phyloP scores from a whole-genome alignment of 2,888 invertebrate genomes.

The Epinotia brunnichana region DNA sequence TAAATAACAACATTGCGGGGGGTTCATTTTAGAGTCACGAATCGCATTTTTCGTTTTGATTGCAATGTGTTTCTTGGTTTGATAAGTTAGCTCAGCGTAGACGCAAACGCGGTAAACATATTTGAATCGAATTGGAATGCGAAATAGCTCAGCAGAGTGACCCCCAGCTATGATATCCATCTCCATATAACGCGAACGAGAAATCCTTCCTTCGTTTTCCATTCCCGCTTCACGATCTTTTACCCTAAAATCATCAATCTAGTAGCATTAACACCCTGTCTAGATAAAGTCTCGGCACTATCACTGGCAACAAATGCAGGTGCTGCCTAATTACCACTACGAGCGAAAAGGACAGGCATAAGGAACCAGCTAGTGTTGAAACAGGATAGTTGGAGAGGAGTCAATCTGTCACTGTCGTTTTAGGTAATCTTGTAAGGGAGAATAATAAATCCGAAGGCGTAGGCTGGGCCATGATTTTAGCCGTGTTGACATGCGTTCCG shows the following conservation, averaged over 20 bases:
- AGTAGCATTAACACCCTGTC: conserved; percentile 72
- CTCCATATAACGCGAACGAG: conserved; percentile 39
- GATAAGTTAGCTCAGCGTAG: background rate
- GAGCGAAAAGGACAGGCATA: conserved; percentile 58
- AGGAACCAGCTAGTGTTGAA: conserved; percentile 50
- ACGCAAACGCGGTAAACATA: background rate
- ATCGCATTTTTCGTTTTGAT: background rate
- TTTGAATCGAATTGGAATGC: background rate
- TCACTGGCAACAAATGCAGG: conserved; percentile 78
- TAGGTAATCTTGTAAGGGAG: conserved; percentile 77
- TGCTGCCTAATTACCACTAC: conserved; percentile 72
- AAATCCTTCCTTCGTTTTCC: conserved; percentile 32
- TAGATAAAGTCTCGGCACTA: conserved; percentile 74
- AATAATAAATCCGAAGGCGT: conserved; percentile 75
- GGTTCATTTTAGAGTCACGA: background rate
- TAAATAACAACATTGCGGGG: conserved; percentile 16
- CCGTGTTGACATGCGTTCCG: conserved; percentile 59
- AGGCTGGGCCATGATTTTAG: conserved; percentile 71
- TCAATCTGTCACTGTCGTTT: conserved; percentile 81
- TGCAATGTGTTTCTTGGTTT: background rate
- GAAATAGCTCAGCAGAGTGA: background rate
- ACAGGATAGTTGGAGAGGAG: conserved; percentile 60
- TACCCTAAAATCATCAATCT: conserved; percentile 71
- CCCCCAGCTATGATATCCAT: conserved; percentile 29
- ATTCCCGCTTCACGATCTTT: conserved; percentile 48